A percentile compares a stretch with the other conserved stretches of the same genome.
phyloP scores from a whole-genome alignment of 1,140 invertebrate species.

The Campoletis sonorensis region DNA sequence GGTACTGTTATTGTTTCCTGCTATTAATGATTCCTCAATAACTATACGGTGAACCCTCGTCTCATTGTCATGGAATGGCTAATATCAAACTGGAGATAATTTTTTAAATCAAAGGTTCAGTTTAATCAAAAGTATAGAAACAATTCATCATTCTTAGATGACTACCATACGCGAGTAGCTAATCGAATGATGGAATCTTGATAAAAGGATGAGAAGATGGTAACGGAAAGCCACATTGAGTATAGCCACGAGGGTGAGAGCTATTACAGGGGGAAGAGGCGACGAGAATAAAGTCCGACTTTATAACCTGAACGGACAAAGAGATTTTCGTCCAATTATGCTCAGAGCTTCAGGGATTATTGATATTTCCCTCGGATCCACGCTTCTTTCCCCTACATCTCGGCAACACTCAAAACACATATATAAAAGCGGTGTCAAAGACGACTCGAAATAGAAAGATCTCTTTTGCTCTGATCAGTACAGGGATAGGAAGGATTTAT shows the following conservation, averaged over 20 bases:
- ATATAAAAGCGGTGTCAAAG: neutral
- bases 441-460: no score
- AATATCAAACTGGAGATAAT: no score
- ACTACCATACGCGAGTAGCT: neutral
- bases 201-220: neutral
- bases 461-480: neutral
- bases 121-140: no score
- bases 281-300: neutral
- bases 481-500: slow-evolving; percentile 3
- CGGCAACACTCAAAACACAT: neutral
- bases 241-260: neutral
- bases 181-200: neutral
- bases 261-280: neutral
- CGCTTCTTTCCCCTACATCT: neutral
- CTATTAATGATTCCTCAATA: no score
- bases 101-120: no score
- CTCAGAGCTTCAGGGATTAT: neutral
- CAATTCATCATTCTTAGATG: neutral
- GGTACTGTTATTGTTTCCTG: no score
- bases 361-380: slow-evolving; percentile 6
- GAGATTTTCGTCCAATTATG: slow-evolving; percentile 8
- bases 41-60: no score
- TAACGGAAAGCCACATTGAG: neutral
- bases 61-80: no score
- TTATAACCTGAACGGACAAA: slow-evolving; percentile 16